Conservation (phyloP, 2,113 vertebrate species). For the Nothobranchius furzeri region DNA sequence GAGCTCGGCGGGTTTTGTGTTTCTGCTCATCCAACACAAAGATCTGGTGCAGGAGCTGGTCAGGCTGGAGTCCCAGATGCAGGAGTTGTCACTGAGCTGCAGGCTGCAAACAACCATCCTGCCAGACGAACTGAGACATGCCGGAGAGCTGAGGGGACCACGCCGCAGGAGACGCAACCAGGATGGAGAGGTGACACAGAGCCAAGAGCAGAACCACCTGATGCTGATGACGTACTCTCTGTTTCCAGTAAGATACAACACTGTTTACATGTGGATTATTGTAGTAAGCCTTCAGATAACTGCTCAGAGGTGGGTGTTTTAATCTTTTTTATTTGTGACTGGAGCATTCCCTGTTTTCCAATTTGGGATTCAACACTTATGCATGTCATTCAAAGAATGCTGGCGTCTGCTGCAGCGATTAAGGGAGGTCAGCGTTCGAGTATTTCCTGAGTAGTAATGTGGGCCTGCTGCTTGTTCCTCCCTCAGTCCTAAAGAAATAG, state of each 20-base stretch:
- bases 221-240: conserved; percentile 88
- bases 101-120: conserved; percentile 7
- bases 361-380: conserved; percentile 16
- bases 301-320: not conserved
- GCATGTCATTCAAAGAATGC: conserved; percentile 33
- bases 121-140: not conserved
- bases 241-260: conserved; percentile 81
- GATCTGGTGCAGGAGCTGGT: conserved; percentile 77
- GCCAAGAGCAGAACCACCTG: conserved; percentile 77
- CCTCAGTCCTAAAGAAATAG: not conserved
- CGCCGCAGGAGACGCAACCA: conserved; percentile 81
- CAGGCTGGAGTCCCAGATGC: conserved; percentile 71
- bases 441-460: conserved; percentile 13
- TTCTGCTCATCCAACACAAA: conserved; percentile 78
- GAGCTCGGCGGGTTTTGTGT: conserved; percentile 76
- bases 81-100: conserved; percentile 56
- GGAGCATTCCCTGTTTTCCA: conserved; percentile 13
- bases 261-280: not conserved
- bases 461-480: conserved; percentile 17
- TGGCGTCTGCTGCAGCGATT: conserved; percentile 37
- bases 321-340: conserved; percentile 1
- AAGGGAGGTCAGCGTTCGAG: not conserved
- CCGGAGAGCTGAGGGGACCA: conserved; percentile 37
- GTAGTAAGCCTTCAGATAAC: not conserved
- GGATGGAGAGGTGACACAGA: conserved; percentile 5